Percentiles rank a stretch among this genome's conserved stretches.
Evolutionary conservation across 2,888 invertebrate species (phyloP).

Genomic region (Erynnis tages): DNA sequence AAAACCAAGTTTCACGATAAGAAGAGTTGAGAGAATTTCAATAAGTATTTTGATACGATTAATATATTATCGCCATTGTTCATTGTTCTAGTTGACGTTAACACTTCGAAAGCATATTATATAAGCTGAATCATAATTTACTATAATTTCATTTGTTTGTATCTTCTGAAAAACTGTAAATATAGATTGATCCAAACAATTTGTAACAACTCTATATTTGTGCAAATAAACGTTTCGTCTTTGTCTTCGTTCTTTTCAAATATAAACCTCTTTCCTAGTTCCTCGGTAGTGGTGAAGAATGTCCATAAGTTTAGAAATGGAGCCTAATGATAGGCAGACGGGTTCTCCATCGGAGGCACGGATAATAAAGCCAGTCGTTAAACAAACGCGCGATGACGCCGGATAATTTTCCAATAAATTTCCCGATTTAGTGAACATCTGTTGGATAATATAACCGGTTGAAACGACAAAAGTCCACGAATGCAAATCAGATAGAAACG

Average conservation of each 20-base stretch:
- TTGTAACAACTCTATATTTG: too few species aligned
- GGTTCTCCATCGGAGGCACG: constrained; percentile 12
- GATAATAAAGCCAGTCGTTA: constrained; percentile 22
- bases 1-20: too few species aligned
- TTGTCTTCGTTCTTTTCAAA: background rate
- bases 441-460: constrained; percentile 12
- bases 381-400: constrained; percentile 20
- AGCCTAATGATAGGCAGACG: constrained; percentile 21
- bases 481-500: constrained; percentile 20
- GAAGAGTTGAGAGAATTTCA: too few species aligned
- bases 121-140: too few species aligned
- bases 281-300: background rate
- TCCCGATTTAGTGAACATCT: constrained; percentile 26
- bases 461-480: constrained; percentile 16
- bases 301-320: constrained; percentile 8
- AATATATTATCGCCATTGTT: too few species aligned
- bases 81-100: too few species aligned
- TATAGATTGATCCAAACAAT: too few species aligned
- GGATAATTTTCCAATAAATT: constrained; percentile 25
- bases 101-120: too few species aligned
- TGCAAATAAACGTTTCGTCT: too few species aligned
- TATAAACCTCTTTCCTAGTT: background rate
- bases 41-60: too few species aligned
- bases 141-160: too few species aligned
- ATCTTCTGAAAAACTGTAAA: too few species aligned